Evolutionary conservation across 92 coral and sea anemone genomes (phyloP).

Genomic region (Epizoanthus stellaris): DNA sequence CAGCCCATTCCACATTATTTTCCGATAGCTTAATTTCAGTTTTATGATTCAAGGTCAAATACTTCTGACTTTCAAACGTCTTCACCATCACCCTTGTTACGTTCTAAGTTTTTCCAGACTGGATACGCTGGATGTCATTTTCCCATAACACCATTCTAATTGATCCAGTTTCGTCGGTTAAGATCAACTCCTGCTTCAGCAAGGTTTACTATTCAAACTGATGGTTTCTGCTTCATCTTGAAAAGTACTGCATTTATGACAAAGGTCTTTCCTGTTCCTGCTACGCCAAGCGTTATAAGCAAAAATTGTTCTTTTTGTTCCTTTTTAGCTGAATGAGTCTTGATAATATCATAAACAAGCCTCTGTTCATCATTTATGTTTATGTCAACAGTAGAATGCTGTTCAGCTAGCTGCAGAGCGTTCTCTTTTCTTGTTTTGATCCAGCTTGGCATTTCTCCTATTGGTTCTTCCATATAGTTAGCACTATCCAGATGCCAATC

Average conservation of each 20-base stretch:
- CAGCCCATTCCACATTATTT: no score
- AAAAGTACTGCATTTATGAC: conserved; percentile 33
- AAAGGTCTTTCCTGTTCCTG: conserved; percentile 56
- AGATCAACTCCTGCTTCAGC: no score
- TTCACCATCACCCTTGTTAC: no score
- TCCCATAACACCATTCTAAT: no score
- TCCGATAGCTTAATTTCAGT: no score
- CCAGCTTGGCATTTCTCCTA: conserved; percentile 67
- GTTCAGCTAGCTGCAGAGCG: background rate
- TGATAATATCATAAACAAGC: conserved; percentile 59
- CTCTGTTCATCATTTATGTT: conserved; percentile 54
- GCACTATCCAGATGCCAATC: conserved; percentile 48
- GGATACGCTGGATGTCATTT: no score
- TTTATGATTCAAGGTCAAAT: no score
- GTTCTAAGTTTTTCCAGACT: no score
- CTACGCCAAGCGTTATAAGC: conserved; percentile 52
- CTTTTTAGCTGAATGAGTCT: conserved; percentile 45
- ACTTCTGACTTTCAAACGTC: no score
- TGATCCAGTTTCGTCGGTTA: no score
- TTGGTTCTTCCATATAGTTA: conserved; percentile 58
- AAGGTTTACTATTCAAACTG: no score
- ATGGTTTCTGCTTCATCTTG: no score
- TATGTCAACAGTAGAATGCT: background rate
- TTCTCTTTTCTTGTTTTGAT: conserved; percentile 27
- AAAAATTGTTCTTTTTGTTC: conserved; percentile 22